Evolutionary conservation across 2,888 invertebrate genomes (phyloP).

Genomic region (Meloe dianella): DNA sequence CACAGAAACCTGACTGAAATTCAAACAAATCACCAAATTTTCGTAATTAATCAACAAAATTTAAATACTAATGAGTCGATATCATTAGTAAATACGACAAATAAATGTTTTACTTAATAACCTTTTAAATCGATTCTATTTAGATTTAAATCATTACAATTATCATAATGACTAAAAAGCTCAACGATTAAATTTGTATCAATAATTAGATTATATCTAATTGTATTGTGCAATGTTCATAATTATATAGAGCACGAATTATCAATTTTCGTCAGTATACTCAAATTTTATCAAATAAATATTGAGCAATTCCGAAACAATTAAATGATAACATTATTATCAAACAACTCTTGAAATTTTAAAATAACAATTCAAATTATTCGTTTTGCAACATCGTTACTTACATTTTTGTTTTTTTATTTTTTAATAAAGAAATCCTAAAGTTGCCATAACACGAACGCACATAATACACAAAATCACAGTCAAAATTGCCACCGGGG

Average conservation of each 20-base stretch:
- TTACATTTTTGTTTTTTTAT: slow-evolving; percentile 12
- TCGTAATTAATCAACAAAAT: not conserved
- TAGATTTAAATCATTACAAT: too few relatives aligned
- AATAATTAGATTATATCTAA: not conserved
- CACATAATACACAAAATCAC: slow-evolving; percentile 29
- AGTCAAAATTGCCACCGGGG: slow-evolving; percentile 21
- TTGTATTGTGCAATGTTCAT: not conserved
- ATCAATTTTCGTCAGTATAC: not conserved
- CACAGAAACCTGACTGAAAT: slow-evolving; percentile 5
- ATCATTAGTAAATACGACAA: not conserved
- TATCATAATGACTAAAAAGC: too few relatives aligned
- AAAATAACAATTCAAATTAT: not conserved
- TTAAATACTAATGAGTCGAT: not conserved
- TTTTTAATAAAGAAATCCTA: slow-evolving; percentile 23
- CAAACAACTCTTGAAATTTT: not conserved
- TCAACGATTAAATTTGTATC: not conserved
- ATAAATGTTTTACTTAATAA: not conserved
- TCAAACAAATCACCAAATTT: not conserved
- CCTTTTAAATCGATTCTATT: too few relatives aligned
- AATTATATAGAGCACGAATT: not conserved
- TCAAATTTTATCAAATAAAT: slow-evolving; percentile 14
- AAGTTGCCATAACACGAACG: slow-evolving; percentile 23
- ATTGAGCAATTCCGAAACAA: not conserved
- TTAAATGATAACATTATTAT: slow-evolving; percentile 11
- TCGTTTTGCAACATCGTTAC: slow-evolving; percentile 14